phyloP scores from a whole-genome alignment of 2,888 invertebrate genomes.

The Eretmocerus hayati region DNA sequence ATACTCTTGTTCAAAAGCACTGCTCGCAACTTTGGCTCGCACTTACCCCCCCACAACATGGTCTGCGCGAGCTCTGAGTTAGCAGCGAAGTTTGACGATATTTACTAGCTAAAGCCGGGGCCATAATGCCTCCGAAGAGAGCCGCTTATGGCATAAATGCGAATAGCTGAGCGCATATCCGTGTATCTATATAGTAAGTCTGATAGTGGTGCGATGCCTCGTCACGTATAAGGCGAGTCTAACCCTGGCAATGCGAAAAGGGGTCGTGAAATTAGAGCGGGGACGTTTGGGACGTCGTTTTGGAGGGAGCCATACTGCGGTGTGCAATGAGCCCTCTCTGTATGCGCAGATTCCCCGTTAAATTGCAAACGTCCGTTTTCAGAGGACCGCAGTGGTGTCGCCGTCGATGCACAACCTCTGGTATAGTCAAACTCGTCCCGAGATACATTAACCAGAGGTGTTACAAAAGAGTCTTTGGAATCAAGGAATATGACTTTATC shows the following conservation, averaged over 20 bases:
- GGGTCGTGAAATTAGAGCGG: constrained; percentile 28
- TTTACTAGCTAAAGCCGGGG: constrained; percentile 5
- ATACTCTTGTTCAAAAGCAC: background rate
- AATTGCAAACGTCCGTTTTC: constrained; percentile 32
- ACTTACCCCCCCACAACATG: no score
- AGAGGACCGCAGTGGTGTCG: no score
- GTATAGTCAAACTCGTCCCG: no score
- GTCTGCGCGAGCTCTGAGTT: background rate
- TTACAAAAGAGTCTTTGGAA: no score
- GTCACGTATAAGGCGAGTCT: background rate
- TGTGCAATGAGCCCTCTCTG: constrained; percentile 34
- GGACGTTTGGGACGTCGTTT: constrained; percentile 37
- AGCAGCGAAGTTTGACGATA: constrained; percentile 8
- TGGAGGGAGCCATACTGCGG: constrained; percentile 9
- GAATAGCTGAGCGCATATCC: constrained; percentile 2
- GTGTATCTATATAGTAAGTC: background rate
- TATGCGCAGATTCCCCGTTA: constrained; percentile 39
- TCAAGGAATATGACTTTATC: no score
- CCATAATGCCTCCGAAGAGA: constrained; percentile 3
- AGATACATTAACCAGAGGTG: no score
- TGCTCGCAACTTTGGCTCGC: background rate
- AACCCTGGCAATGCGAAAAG: background rate
- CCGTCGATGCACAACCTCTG: no score
- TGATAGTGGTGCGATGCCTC: background rate
- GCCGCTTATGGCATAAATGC: constrained; percentile 1